Evolutionary conservation across 1,140 invertebrate species (phyloP), one percentile per base, ranked within the genome.

Genomic region (Tetramorium parvispinum): DNA sequence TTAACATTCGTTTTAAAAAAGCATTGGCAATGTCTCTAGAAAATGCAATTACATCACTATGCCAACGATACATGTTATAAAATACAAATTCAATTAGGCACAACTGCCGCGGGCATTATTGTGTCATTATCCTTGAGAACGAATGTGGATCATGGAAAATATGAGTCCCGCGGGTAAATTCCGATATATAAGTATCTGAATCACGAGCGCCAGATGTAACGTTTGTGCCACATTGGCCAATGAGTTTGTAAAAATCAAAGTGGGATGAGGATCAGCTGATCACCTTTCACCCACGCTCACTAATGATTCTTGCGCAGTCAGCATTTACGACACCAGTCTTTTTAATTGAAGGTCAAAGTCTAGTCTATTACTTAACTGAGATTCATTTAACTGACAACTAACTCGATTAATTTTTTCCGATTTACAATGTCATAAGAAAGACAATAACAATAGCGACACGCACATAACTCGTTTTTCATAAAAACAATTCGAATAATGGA

Each of bases 281-380:
- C 63, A 66, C 46, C 70, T 86, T 86, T 88, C 86, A 79, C 75
- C 59, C 40, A 75, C 66, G 18, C 63, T 79, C 16, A 51, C 18
- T 10, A 46, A 46, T 57, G 51, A 46, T 11, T 13, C 4, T 66
- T 68, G 46, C 46, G 21, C n/a, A 53, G n/a, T 68, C 32, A 68
- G n/a, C n/a, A 24, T 8, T 27, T 76, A 49, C 6, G n/a, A 7
- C 32, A 21, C 21, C 27, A 79, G 5, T 55, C n/a, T 8, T 79
- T 68, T 68, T 79, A 66, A 79, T 68, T n/a, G 32, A 40, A 75
- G 37, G 32, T 81, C 32, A 70, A 8, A 51, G 13, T 79, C 71
- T 53, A 37, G 18, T 51, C 49, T 53, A 24, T 0, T 5, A n/a
- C 51, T 55, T 57, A 53, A 21, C 32, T 55, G 24, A 73, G 24